These are phyloP conservation scores for Apostichopus californicus DNA, from an alignment of 35 echinoderm and acorn worm genomes.

Conservation along the genomic window DNA sequence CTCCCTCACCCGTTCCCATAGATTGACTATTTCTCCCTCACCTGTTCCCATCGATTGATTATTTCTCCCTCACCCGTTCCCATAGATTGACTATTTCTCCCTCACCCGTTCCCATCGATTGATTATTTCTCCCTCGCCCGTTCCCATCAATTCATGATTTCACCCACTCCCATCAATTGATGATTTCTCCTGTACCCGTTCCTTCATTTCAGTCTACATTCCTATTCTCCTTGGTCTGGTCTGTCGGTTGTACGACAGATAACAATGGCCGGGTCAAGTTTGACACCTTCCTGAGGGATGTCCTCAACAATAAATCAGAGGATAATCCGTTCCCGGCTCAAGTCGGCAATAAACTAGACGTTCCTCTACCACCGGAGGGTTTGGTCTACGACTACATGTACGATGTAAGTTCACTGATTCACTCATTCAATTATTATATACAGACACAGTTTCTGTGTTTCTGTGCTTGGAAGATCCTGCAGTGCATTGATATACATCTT, in stretches of 20 bases:
- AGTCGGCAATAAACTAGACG: slow-evolving; percentile 86
- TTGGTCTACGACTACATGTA: slow-evolving; percentile 97
- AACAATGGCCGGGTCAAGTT: slow-evolving; percentile 89
- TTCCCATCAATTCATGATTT: slow-evolving; percentile 18
- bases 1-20: too few relatives aligned
- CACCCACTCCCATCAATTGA: background rate
- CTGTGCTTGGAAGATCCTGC: too few relatives aligned
- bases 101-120: background rate
- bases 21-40: background rate
- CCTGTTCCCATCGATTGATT: background rate
- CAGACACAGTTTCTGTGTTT: too few relatives aligned
- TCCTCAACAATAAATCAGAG: slow-evolving; percentile 83
- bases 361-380: slow-evolving; percentile 90
- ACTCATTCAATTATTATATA: too few relatives aligned
- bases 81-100: too few relatives aligned
- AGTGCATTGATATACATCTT: too few relatives aligned
- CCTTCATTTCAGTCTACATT: slow-evolving; percentile 78
- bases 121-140: background rate
- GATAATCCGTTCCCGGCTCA: slow-evolving; percentile 78
- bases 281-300: slow-evolving; percentile 78
- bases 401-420: slow-evolving; percentile 66
- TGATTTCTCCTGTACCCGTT: background rate
- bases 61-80: too few relatives aligned
- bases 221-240: slow-evolving; percentile 92
- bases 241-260: slow-evolving; percentile 81